Evolutionary conservation across 2,888 invertebrate genomes (phyloP).

Genomic region (Rhopalosiphum nymphaeae): DNA sequence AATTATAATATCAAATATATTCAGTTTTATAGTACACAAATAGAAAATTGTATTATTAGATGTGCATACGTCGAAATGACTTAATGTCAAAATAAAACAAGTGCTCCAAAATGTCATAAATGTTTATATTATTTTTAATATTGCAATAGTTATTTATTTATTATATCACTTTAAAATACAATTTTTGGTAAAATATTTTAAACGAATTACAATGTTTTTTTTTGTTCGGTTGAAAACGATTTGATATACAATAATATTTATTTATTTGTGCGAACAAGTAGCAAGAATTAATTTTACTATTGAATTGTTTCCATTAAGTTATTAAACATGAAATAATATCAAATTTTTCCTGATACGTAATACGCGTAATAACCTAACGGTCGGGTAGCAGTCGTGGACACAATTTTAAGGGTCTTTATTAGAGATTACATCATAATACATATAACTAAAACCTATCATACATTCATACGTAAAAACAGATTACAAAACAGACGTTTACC

Average conservation of each 20-base stretch:
- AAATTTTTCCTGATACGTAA: neutral
- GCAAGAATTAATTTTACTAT: neutral
- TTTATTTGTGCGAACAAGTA: neutral
- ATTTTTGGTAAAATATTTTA: neutral
- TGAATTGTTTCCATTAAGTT: no score
- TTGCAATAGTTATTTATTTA: neutral
- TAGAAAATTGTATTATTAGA: neutral
- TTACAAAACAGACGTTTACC: conserved; percentile 5
- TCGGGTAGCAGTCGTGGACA: neutral
- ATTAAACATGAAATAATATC: no score
- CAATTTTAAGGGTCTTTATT: neutral
- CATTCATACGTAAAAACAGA: conserved; percentile 10
- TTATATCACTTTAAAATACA: neutral
- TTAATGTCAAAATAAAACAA: neutral
- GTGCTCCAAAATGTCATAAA: neutral
- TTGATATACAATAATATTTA: neutral
- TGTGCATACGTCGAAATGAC: neutral
- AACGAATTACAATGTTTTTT: neutral
- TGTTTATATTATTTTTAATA: neutral
- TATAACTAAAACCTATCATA: neutral
- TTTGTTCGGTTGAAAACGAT: neutral
- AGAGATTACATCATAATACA: neutral
- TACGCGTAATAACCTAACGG: neutral
- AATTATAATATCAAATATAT: neutral
- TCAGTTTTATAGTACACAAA: neutral